Conservation (phyloP, 2,113 vertebrate species). For the Oreochromis niloticus region DNA sequence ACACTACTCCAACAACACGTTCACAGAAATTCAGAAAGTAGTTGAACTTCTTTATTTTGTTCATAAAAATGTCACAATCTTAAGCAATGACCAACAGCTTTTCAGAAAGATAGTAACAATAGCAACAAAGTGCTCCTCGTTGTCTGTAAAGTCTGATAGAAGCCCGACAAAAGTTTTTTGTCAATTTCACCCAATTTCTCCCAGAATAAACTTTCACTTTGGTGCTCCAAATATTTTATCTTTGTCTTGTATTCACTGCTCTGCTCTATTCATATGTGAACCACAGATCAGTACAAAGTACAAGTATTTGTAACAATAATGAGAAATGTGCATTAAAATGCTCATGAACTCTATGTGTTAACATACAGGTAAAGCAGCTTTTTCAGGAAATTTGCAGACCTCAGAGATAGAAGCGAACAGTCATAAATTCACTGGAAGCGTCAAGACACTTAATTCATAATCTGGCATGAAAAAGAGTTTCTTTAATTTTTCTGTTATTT, state of each 20-base stretch:
- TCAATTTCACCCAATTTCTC: neutral
- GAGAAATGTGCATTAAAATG: conserved; percentile 9
- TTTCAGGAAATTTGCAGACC: neutral
- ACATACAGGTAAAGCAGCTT: neutral
- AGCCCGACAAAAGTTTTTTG: neutral
- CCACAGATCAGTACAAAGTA: neutral
- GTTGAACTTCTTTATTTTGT: neutral
- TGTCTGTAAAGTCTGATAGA: neutral
- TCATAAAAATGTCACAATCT: neutral
- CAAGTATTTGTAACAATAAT: neutral
- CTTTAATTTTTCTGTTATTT: neutral
- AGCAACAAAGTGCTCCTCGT: neutral
- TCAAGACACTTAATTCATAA: neutral
- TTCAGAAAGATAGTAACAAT: neutral
- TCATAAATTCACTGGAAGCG: neutral
- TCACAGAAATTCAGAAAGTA: neutral
- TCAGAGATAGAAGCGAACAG: neutral
- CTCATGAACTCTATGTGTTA: neutral
- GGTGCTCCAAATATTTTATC: neutral
- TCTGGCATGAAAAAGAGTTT: neutral
- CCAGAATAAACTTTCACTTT: neutral
- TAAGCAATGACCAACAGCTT: neutral
- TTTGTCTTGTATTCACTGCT: neutral
- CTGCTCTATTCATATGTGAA: neutral
- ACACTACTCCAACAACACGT: neutral